Base-by-base conservation (phyloP, 2,888 invertebrate genomes). In the Acrobasis repandana region DNA sequence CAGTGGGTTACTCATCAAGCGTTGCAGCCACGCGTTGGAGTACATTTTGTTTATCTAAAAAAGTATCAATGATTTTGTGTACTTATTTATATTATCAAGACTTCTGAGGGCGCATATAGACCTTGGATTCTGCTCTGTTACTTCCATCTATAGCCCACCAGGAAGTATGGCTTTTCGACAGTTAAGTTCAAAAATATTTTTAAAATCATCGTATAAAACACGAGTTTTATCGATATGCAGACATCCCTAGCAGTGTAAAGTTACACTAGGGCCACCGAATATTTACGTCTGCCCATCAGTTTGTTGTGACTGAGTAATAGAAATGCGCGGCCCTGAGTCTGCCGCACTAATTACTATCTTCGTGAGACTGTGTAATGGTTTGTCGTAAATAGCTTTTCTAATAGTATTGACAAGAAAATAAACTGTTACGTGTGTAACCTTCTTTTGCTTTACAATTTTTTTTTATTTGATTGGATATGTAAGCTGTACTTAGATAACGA, bases 341-440 rank as follows among this genome's bases (percentile, higher is more conserved):
- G 66, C 74, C 74, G 68, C 76, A 75, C 81, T 80, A 80, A 83
- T 80, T 74, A 68, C 70, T 59, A 57, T 57, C 61, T 65, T 60
- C 69, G 73, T 74, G 70, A 72, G 75, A 65, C 67, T 61, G 54
- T 65, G 56, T 65, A 66, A 67, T 63, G 58, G 56, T 16, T 48
- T 5, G 38, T 43, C 14, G 47, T 58, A 34, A 48, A 43, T 56
- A 48, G 48, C 33, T 64, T 28, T 63, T 63, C 46, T 16, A 63
- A 50, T 52, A 33, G 28, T 54, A 51, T 43, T 36, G 16, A 56
- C 36, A 18, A 49, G 28, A 51, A 43, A 43, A 43, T n/a, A 43
- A 43, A 14, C 6, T 43, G 43, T 43, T 43, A 5, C 43, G 4
- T 14, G 43, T 43, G 43, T n/a, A 14, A 43, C 43, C 43, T 43